Base-by-base conservation (phyloP, 2,113 vertebrate genomes). In the Mugil cephalus region DNA sequence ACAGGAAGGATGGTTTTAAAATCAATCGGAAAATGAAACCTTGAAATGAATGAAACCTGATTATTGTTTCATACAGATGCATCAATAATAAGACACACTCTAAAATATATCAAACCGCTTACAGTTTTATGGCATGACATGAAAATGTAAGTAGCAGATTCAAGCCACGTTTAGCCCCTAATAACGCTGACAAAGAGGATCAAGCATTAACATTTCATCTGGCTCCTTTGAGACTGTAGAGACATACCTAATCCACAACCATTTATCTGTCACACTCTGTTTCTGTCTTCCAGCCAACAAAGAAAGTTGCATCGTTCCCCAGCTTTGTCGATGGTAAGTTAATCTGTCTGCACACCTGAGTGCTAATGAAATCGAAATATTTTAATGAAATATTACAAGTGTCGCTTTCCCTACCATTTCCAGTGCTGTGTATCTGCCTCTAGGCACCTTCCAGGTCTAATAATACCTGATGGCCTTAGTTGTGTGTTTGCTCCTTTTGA, bases 311-410 rank as follows among this genome's bases (percentile, higher is more conserved):
- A 14, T 94, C 98, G 1, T 99, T 98, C 87, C 98, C 97, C 79
- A 98, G 96, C 91, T 99, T 99, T 91, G 97, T 99, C 58, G 98
- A 99, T 85, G 98, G 98, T 99, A 92, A 97, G 97, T 92, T 66
- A 56, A 67, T 85, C 78, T 64, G 17, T 60, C 42, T 65, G 19
- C 53, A 62, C 63, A 84, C 66, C 66, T 79, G 56, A 67, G 76
- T 48, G 38, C 10, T 58, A 51, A 77, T 78, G 14, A 74, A 80
- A 79, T 74, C 34, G 59, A 68, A 78, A 55, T 53, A 70, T 52
- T 74, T 18, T 46, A 68, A 83, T 80, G 55, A 80, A 34, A 4
- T 21, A 19, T 7, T 66, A 69, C 51, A 76, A 59, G 34, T 17
- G 6, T 38, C 17, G 1, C 10, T 36, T 36, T 19, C 6, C 12